Conservation (phyloP, 2,888 invertebrate species). For the Lycocerus yunnanus region DNA sequence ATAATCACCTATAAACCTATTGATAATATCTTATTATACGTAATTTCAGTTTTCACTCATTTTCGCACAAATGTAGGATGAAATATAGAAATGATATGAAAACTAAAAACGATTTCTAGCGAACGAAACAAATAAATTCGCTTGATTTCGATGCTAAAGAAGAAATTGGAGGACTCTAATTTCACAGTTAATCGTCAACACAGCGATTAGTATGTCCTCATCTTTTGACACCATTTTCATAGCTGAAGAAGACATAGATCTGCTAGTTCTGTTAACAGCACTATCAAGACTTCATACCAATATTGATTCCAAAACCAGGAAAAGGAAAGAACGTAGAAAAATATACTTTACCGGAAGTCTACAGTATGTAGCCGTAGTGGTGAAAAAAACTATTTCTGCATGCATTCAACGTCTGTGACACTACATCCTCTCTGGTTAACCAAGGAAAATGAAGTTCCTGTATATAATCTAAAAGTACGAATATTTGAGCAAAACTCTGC, state of each 20-base stretch:
- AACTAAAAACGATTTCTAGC: too few relatives aligned
- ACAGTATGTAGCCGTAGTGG: background rate
- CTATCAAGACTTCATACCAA: background rate
- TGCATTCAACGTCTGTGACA: background rate
- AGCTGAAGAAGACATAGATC: background rate
- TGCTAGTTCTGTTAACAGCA: background rate
- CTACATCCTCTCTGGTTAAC: background rate
- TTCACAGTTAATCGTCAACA: background rate
- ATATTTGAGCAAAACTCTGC: background rate
- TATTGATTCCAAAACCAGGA: background rate
- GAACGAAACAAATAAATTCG: background rate
- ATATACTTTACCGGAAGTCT: background rate
- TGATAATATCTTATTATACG: too few relatives aligned
- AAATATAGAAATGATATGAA: too few relatives aligned
- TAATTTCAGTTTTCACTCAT: too few relatives aligned
- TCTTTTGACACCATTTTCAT: background rate
- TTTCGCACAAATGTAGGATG: too few relatives aligned
- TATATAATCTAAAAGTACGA: background rate
- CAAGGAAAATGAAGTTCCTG: background rate
- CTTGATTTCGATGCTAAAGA: slow-evolving; percentile 2
- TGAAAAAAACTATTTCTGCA: background rate
- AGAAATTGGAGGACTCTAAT: background rate
- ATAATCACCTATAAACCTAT: too few relatives aligned
- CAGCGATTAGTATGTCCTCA: slow-evolving; percentile 1
- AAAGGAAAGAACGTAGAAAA: background rate